Base-by-base conservation (phyloP, 2,113 vertebrate genomes). In the Lasiurus borealis region DNA sequence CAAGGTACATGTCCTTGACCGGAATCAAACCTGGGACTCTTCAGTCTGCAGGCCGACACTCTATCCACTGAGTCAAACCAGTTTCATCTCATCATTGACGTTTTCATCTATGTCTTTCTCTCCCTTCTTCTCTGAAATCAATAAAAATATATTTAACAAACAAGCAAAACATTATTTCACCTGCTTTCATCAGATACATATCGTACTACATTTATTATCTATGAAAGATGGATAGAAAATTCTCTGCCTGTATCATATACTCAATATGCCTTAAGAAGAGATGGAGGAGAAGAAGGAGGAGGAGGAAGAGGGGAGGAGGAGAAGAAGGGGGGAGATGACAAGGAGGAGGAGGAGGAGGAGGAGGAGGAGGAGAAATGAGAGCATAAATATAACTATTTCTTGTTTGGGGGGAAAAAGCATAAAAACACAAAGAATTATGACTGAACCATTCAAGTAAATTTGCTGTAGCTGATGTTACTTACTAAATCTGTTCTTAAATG, bases 311-410 rank as follows among this genome's bases (percentile, higher is more conserved):
- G 50, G 52, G 5, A 54, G 16, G 1, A 54, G 52, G 1, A 59
- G 8, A 1, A 36, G 16, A 5, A 13, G 13, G 7, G 5, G n/a
- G 2, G 23, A 21, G 6, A n/a, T n/a, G n/a, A n/a, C n/a, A n/a
- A n/a, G n/a, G n/a, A n/a, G n/a, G n/a, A n/a, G n/a, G n/a, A 0
- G 0, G 31, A 52, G 12, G 2, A 8, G 18, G 9, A 9, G 34
- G 2, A 10, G 3, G 52, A 54, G 16, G 52, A 54, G 16, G 16
- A 16, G 8, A 13, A 14, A 18, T 36, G 6, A 18, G 2, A 14
- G 34, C 0, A 36, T 19, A 83, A 34, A 64, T 5, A 8, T 8
- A 62, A 62, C 4, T 12, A 10, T 14, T 71, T 86, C 8, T 34
- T 6, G 4, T 31, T 50, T n/a, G 46, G 31, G 15, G 5, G 16